A percentile compares a stretch with the other conserved stretches of the same genome.
Conservation (phyloP, 2,888 invertebrate species). For the Nebria salina region DNA sequence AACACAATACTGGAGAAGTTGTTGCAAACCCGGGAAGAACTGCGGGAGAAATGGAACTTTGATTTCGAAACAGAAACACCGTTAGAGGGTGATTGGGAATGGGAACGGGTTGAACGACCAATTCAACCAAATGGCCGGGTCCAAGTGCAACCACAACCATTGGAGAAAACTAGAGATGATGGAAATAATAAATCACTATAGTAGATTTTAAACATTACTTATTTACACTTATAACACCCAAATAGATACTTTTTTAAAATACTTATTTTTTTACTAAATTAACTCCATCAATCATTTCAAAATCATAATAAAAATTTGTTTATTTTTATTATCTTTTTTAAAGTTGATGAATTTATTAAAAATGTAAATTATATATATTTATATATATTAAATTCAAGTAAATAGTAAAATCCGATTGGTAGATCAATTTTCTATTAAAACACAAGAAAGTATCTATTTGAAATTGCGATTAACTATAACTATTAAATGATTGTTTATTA, state of each 20-base stretch:
- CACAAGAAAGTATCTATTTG: not conserved
- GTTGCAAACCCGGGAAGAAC: slow-evolving; percentile 51
- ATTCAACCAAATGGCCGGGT: slow-evolving; percentile 5
- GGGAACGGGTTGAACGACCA: slow-evolving; percentile 58
- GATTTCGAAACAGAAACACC: slow-evolving; percentile 67
- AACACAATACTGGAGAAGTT: slow-evolving; percentile 14
- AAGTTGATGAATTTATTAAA: too few relatives aligned
- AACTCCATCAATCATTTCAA: too few relatives aligned
- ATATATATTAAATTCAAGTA: too few relatives aligned
- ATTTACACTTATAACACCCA: not conserved
- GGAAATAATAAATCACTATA: slow-evolving; percentile 13
- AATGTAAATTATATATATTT: too few relatives aligned
- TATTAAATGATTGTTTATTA: not conserved
- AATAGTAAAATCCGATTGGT: too few relatives aligned
- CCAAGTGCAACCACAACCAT: not conserved
- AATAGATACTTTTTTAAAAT: not conserved
- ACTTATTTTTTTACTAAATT: not conserved
- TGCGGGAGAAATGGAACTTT: slow-evolving; percentile 66
- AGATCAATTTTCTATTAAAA: not conserved
- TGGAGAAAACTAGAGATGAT: slow-evolving; percentile 10
- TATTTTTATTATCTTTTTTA: too few relatives aligned
- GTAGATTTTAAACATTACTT: slow-evolving; percentile 8
- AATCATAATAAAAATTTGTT: too few relatives aligned
- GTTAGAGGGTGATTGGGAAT: slow-evolving; percentile 64
- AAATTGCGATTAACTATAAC: not conserved